Evolutionary conservation across 2,797 vertebrate species (phyloP).

Genomic region (Paedocypris micromegethes): DNA sequence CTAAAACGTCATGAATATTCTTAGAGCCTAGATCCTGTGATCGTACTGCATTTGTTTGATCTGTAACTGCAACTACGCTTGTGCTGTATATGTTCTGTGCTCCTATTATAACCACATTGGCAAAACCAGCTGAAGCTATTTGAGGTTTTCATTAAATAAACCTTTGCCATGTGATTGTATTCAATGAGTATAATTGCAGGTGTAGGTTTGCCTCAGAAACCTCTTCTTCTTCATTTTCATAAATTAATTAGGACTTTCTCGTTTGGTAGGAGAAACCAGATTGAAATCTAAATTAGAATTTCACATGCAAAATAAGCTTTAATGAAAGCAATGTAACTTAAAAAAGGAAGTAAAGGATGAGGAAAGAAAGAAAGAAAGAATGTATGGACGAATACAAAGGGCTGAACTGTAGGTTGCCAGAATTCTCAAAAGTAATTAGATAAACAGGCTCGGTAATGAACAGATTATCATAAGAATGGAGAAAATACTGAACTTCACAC

Average conservation of each 20-base stretch:
- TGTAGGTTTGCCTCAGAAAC: slow-evolving; percentile 8
- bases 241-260: not conserved
- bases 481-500: slow-evolving; percentile 1
- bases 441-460: slow-evolving; percentile 16
- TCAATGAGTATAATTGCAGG: slow-evolving; percentile 16
- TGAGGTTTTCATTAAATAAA: not conserved
- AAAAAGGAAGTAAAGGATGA: no score
- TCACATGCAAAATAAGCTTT: not conserved
- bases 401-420: not conserved
- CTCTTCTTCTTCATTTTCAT: not conserved
- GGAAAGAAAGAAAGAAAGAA: slow-evolving; percentile 16
- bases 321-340: no score
- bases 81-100: no score
- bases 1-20: not conserved
- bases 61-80: no score
- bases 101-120: no score
- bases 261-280: slow-evolving; percentile 3
- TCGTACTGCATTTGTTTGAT: no score
- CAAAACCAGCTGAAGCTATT: no score
- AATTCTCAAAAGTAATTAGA: slow-evolving; percentile 2
- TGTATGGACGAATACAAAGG: not conserved
- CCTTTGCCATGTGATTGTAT: not conserved
- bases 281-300: slow-evolving; percentile 13
- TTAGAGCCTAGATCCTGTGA: not conserved
- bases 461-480: slow-evolving; percentile 26